phyloP scores from a whole-genome alignment of 2,113 vertebrate genomes.

The Hystrix cristata region DNA sequence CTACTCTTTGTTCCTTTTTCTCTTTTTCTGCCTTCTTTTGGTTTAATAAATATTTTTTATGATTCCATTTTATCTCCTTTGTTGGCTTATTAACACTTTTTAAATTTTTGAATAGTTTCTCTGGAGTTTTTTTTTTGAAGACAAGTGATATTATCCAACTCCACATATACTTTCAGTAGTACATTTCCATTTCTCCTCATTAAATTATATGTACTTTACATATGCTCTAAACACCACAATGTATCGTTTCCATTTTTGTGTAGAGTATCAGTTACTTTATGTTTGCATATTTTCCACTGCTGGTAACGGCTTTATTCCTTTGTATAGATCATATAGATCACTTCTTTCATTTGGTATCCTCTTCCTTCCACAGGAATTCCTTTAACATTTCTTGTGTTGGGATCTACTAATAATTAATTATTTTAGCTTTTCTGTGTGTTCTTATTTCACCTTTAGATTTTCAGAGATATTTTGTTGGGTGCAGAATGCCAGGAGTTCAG shows the following conservation, averaged over 20 bases:
- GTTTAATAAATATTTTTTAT: background rate
- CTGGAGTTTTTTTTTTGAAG: background rate
- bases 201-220: background rate
- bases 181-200: background rate
- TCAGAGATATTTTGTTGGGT: background rate
- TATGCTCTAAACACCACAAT: background rate
- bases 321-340: background rate
- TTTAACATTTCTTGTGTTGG: background rate
- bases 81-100: slow-evolving; percentile 31
- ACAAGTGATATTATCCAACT: background rate
- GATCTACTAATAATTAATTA: background rate
- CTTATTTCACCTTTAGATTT: background rate
- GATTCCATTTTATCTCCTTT: background rate
- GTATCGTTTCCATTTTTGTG: background rate
- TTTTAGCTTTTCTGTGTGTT: background rate
- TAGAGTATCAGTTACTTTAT: background rate
- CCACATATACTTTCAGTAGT: background rate
- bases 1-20: background rate
- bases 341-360: background rate
- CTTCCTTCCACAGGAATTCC: background rate
- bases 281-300: too few species aligned
- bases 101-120: background rate
- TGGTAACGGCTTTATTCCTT: background rate
- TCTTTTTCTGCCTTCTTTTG: background rate
- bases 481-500: background rate